Base-by-base conservation (phyloP, 2,888 invertebrate genomes). In the Apamea sordens region DNA sequence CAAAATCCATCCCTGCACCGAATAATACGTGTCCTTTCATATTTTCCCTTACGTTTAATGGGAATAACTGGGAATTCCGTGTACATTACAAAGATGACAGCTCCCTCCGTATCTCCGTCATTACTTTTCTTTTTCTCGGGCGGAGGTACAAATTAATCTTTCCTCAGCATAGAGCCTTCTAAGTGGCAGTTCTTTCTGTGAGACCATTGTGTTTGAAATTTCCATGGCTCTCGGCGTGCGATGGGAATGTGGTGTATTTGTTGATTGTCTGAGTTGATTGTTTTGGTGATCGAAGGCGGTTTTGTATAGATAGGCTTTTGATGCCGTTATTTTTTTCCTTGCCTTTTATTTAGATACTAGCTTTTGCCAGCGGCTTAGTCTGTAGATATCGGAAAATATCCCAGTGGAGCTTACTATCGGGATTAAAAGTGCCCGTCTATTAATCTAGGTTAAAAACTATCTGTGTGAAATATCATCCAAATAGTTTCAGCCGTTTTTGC, bases 111-210 rank as follows among this genome's bases (percentile, higher is more conserved):
- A 89, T 89, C 91, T 90, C 86, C 77, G 85, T 88, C 89, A 89
- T 92, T 93, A 90, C 92, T 92, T 92, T 92, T 90, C 88, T 90
- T 91, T 86, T 91, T 90, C 78, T 74, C 76, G 86, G 88, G 83
- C 82, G 86, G 88, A 87, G 91, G 93, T 92, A 93, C 92, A 92
- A 95, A 95, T 95, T 95, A 95, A 94, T 95, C 94, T 95, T 93
- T 75, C 87, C 90, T 91, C 91, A 94, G 94, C 93, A 94, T 93
- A 87, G 91, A 76, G 77, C 79, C 79, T 86, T 89, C 92, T 92
- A 92, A 94, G 93, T 93, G 93, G 92, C 88, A 89, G 88, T 86
- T 91, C 89, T 91, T 92, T 86, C 90, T 88, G 87, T 82, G 82
- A 56, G 63, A 44, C 74, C 88, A 91, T 91, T 92, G 90, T 91